Base-by-base conservation (phyloP, 2,888 invertebrate genomes). In the Bhutanitis thaidina region DNA sequence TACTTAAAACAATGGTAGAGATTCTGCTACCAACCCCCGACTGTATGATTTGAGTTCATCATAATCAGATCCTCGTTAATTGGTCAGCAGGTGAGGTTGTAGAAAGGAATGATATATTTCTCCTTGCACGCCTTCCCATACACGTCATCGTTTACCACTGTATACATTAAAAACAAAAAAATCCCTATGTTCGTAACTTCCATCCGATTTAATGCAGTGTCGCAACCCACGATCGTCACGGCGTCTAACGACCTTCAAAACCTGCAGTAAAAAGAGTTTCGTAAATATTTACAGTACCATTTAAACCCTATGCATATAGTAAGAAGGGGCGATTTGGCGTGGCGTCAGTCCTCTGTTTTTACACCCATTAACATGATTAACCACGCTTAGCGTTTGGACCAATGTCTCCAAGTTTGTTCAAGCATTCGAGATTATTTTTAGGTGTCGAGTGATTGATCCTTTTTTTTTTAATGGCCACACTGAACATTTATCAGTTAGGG, bases 291-390 rank as follows among this genome's bases (percentile, higher is more conserved):
- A 52, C 15, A 49, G 55, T 55, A 49, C 52, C 41, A n/a, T n/a
- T 57, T 65, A 38, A 43, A 61, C 71, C 60, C 48, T 76, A 73
- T 54, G 25, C 9, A 53, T 13, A 54, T 20, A 7, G 12, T 0
- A 1, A 36, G 47, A 74, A 64, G 63, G 62, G 56, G 16, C 12
- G 68, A 35, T 58, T 60, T 74, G 16, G 41, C 27, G n/a, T 53
- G 58, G 51, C 58, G 52, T 16, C 7, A n/a, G 13, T 46, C 43
- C 53, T 57, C 51, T 57, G 63, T 77, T 72, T 77, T 75, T 77
- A 74, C 73, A 75, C 65, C 68, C 58, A 74, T 81, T 82, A 80
- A 67, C 64, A 64, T 60, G 74, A 77, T 82, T 82, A 76, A 76
- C 75, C 61, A 81, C 73, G 82, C 78, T 79, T 69, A 72, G 55